Conservation (phyloP, 2,888 invertebrate species). For the Drosophila flavopinicola region DNA sequence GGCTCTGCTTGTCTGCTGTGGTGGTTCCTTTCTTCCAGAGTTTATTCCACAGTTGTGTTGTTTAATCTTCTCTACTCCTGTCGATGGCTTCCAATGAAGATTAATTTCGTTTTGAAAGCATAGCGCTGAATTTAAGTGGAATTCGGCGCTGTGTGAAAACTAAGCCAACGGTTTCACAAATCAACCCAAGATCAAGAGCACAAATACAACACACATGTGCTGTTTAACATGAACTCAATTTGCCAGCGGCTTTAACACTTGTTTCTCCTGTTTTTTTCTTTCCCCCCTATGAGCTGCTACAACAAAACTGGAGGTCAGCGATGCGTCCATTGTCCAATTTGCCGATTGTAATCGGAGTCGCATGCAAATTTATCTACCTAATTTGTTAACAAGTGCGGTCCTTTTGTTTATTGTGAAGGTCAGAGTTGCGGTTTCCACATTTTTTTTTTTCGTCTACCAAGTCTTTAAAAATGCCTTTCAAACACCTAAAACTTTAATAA, state of each 20-base stretch:
- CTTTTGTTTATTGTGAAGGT: conserved; percentile 23
- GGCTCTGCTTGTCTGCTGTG: conserved; percentile 21
- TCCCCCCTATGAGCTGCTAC: conserved; percentile 23
- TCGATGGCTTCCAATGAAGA: conserved; percentile 78
- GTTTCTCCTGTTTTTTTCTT: conserved; percentile 41
- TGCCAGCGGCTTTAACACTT: conserved; percentile 77
- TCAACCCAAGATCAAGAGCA: conserved; percentile 9
- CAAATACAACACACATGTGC: conserved; percentile 9
- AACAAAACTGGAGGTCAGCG: conserved; percentile 36
- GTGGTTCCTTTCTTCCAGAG: conserved; percentile 11
- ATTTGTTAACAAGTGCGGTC: conserved; percentile 70
- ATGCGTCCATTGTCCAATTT: conserved; percentile 53
- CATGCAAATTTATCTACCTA: conserved; percentile 72
- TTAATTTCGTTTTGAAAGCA: conserved; percentile 75
- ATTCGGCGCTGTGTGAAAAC: conserved; percentile 58
- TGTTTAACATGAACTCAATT: conserved; percentile 73
- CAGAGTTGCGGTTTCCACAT: conserved; percentile 1
- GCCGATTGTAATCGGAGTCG: conserved; percentile 70
- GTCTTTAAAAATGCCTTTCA: no score
- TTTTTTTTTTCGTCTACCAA: conserved; percentile 1
- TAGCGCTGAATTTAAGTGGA: conserved; percentile 65
- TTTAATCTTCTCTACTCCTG: conserved; percentile 53
- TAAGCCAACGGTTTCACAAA: conserved; percentile 46
- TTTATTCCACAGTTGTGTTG: neutral
- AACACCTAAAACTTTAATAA: no score